Base-by-base conservation (phyloP, 2,888 invertebrate genomes). In the Falcaria lacertinaria region DNA sequence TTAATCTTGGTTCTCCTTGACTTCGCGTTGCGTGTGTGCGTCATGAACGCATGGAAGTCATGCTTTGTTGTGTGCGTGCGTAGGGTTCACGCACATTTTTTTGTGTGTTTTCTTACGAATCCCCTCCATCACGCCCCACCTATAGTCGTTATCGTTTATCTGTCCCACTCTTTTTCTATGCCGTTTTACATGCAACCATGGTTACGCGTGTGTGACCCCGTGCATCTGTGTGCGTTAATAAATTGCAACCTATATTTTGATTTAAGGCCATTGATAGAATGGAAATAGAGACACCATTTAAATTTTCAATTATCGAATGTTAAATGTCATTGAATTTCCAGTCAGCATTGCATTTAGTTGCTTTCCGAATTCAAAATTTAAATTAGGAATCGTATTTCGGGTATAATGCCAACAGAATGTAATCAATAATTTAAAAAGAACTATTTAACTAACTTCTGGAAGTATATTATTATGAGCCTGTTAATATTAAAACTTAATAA, bases 141-240 rank as follows among this genome's bases (percentile, higher is more conserved):
- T 75, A 74, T 75, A 64, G 66, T 67, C 69, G 69, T 79, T 79
- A 77, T 75, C 70, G 74, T 81, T 78, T 77, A 79, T 85, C 84
- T 83, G 80, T 88, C 88, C 85, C 82, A 81, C 87, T 88, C 87
- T 87, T 84, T 86, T 83, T 83, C 86, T 85, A 87, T 85, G 57
- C 64, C 67, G 63, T 64, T 70, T 67, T 58, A 65, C 63, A 60
- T 54, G 62, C 63, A 54, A 43, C 52, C 38, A 39, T 59, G 45
- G 33, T 28, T 7, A 28, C 11, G 28, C 48, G 47, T 52, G 80
- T 80, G 77, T 82, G 85, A 70, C 77, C 80, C 15, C 11, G 4
- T 48, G 35, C 54, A 58, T 59, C 54, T 74, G 84, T 82, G 76
- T 79, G 83, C 60, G 81, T 83, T 81, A 79, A 80, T 79, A 81